phyloP scores from a whole-genome alignment of 2,113 vertebrate species.

The Noctilio leporinus region DNA sequence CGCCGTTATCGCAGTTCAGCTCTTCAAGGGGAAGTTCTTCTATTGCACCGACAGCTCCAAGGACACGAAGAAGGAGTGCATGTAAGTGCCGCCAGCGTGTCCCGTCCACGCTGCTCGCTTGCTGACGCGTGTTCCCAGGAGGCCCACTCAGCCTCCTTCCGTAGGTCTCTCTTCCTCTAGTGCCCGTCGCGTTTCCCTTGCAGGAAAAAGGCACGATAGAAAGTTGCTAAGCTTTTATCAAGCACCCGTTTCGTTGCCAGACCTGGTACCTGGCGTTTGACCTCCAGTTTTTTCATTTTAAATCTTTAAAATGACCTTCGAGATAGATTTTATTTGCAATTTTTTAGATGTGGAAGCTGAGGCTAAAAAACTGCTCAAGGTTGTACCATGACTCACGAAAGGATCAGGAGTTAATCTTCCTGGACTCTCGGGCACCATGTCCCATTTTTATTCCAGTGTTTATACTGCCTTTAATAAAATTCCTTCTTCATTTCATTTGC shows the following conservation, averaged over 20 bases:
- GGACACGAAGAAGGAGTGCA: slow-evolving; percentile 96
- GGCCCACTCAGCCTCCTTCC: rapidly evolving
- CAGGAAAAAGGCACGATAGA: neutral
- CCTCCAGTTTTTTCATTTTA: neutral
- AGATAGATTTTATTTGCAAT: neutral
- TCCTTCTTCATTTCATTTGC: neutral
- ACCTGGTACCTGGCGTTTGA: neutral
- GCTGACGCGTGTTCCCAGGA: neutral
- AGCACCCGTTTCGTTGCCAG: neutral
- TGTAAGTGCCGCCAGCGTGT: slow-evolving; percentile 78
- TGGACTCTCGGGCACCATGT: neutral
- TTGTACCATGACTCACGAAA: neutral
- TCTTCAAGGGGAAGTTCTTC: slow-evolving; percentile 99
- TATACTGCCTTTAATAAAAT: neutral
- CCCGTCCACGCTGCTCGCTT: neutral
- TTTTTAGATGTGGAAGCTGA: neutral
- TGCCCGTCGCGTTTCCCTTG: neutral
- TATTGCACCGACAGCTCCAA: slow-evolving; percentile 98
- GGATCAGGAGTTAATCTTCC: neutral
- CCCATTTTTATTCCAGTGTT: neutral
- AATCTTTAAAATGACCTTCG: neutral
- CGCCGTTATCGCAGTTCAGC: slow-evolving; percentile 97
- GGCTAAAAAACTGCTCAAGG: neutral
- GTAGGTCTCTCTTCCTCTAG: neutral
- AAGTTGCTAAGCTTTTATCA: neutral